These are phyloP conservation scores for Baronia brevicornis DNA, from an alignment of 2,888 invertebrate species.

Conservation along the genomic window DNA sequence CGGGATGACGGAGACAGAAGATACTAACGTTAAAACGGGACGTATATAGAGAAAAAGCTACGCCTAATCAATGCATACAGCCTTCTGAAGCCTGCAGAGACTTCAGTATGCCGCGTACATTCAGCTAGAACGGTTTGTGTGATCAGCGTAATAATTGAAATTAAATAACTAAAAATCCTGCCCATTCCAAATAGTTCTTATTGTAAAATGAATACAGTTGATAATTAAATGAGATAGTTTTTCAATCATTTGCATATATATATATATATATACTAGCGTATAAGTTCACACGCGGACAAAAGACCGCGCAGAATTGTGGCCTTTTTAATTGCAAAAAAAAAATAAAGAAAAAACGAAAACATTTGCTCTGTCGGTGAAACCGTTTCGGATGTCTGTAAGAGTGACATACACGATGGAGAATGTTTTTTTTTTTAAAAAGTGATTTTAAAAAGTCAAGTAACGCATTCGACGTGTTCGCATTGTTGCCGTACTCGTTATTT, in stretches of 20 bases:
- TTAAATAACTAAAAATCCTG: conserved; percentile 25
- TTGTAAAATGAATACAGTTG: too few species aligned
- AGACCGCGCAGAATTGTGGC: conserved; percentile 39
- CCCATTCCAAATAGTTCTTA: conserved; percentile 21
- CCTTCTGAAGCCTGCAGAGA: conserved; percentile 53
- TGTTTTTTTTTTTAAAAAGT: conserved; percentile 2
- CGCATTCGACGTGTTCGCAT: conserved; percentile 15
- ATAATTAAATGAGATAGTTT: too few species aligned
- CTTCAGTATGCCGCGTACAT: conserved; percentile 52
- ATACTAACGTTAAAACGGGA: conserved; percentile 36
- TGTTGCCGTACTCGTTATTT: conserved; percentile 14
- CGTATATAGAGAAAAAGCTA: conserved; percentile 40
- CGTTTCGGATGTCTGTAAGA: conserved; percentile 16
- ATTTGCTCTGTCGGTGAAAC: conserved; percentile 13
- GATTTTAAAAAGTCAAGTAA: conserved; percentile 10
- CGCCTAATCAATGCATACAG: conserved; percentile 72
- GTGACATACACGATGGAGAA: conserved; percentile 5
- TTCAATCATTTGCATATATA: too few species aligned
- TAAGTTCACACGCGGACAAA: conserved; percentile 27
- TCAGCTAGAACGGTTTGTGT: conserved; percentile 38
- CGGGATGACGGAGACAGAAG: conserved; percentile 36
- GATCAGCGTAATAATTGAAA: conserved; percentile 30
- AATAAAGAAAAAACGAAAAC: conserved; percentile 15
- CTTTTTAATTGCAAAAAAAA: conserved; percentile 29
- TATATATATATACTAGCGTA: not conserved